These are phyloP conservation scores for Augochlorella aurata DNA, from an alignment of 2,888 invertebrate genomes.

Conservation along the genomic window DNA sequence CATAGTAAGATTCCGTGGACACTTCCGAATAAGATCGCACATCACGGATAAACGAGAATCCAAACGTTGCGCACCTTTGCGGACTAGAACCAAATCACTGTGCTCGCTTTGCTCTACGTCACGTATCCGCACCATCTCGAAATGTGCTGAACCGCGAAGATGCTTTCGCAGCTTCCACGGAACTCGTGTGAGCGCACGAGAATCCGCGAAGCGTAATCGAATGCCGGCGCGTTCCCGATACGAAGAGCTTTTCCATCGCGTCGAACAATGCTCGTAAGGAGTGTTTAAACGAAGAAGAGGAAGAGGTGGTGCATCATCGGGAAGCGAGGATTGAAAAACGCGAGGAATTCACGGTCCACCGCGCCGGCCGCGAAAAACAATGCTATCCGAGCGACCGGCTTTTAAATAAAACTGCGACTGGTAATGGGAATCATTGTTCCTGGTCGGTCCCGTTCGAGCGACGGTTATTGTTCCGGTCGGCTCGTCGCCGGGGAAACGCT, in stretches of 20 bases:
- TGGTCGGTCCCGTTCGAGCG: slow-evolving; percentile 13
- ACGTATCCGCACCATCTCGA: too few species aligned
- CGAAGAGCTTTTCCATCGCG: background rate
- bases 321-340: slow-evolving; percentile 3
- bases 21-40: too few species aligned
- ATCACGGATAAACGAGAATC: too few species aligned
- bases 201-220: background rate
- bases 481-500: slow-evolving; percentile 21
- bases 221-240: background rate
- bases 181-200: too few species aligned
- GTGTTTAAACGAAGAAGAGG: background rate
- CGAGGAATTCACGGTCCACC: slow-evolving; percentile 45
- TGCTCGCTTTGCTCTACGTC: too few species aligned
- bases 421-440: slow-evolving; percentile 56
- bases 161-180: too few species aligned
- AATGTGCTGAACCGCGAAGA: too few species aligned
- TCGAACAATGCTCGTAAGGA: background rate
- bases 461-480: slow-evolving; percentile 31
- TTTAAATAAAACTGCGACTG: slow-evolving; percentile 54
- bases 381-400: slow-evolving; percentile 15
- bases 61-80: too few species aligned
- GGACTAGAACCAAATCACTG: too few species aligned
- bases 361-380: slow-evolving; percentile 45
- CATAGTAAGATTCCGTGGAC: too few species aligned
- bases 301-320: background rate